Base-by-base conservation (phyloP, 2,888 invertebrate species). In the Eudasyphora cyanicolor region DNA sequence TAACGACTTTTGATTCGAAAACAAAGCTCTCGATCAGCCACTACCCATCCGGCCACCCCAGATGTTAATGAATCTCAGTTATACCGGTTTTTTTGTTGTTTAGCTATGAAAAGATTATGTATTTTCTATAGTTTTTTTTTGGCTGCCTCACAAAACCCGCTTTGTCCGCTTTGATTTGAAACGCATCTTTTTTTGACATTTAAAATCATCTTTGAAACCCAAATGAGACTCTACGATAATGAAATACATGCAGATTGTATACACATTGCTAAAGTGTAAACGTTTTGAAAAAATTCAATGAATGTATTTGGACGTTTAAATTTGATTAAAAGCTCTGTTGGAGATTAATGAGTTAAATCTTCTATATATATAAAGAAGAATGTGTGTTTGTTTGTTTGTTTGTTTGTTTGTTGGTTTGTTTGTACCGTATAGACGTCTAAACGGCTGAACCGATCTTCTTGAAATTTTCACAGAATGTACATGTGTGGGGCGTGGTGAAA, bases 1-100 rank as follows among this genome's bases (percentile, higher is more conserved):
- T 57, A 57, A 57, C 57, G 27, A 57, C 10, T 57, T 57, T 57
- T 57, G 57, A 57, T 57, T 57, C 27, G 57, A 21, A n/a, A n/a
- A 57, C 6, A 57, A 57, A 57, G 45, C 45, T n/a, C n/a, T n/a
- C 45, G n/a, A 1, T n/a, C 4, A 45, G 14, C 45, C 14, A 45
- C n/a, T 38, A 14, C 14, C 45, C 45, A n/a, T 1, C 45, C 32
- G 8, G 32, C 32, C 32, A 32, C 5, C 32, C 32, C n/a, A n/a
- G n/a, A n/a, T n/a, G n/a, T n/a, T n/a, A n/a, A n/a, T n/a, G n/a
- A n/a, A n/a, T n/a, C 4, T 32, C 32, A 32, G 32, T 14, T 1
- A 45, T 60, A 60, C 60, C 60, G 60, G 60, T 60, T 60, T 24
- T 29, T 21, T 5, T 54, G 19, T 51, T n/a, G 17, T 2, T 51